Evolutionary conservation across 1,140 invertebrate genomes (phyloP), one percentile per base, ranked within the genome.

Genomic region (Campoletis sonorensis): DNA sequence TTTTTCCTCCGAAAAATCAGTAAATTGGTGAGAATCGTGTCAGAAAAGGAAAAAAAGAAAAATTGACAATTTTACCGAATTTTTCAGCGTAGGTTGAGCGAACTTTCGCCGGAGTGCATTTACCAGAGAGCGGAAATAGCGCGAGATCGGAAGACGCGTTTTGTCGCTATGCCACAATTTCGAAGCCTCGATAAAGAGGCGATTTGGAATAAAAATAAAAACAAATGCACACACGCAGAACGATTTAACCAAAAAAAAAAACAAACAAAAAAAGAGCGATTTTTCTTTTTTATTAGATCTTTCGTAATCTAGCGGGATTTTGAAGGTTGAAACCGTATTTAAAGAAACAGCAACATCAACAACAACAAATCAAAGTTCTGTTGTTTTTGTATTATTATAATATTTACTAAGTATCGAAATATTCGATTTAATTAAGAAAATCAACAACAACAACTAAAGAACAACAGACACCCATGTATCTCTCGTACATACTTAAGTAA

Each of bases 311-410:
- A 78, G 54, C 30, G 33, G 30, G 64, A 45, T 58, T 58, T 67
- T 51, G 15, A 71, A 79, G 37, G 40, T 73, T 88, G 88, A 87
- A 86, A 89, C 82, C 23, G 86, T 90, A 89, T 87, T 89, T 90
- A 90, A 90, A 90, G 23, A 45, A 45, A 45, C 40, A 4, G 40
- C 40, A 54, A 21, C 68, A 51, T 51, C 51, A 45, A 73, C 58
- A 72, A 79, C 51, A 51, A 26, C 21, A 27, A 75, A 51, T 21
- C 4, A 71, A 40, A 11, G 87, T 90, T 91, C 83, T 87, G 85
- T 89, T 92, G 86, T 91, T 91, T 91, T 91, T 92, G 88, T 92
- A 92, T 91, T 88, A 88, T 88, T 90, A 89, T 92, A 89, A 87
- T 87, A 88, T 88, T 91, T 83, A 88, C 79, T 88, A 90, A 91